Conservation (phyloP, 1,140 invertebrate species). For the Ctenoplectra terminalis region DNA sequence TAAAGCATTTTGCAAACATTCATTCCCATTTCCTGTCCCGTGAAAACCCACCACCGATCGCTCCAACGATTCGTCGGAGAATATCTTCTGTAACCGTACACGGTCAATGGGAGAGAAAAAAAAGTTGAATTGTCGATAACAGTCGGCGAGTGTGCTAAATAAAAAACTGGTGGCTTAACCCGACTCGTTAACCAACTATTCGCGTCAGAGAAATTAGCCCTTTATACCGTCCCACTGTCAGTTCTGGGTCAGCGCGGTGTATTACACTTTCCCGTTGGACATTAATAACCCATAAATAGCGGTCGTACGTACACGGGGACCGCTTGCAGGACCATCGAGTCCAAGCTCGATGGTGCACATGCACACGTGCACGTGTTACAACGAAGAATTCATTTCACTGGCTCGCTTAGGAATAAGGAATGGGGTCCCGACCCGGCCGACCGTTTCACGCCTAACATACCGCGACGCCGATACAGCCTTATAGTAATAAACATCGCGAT, state of each 20-base stretch:
- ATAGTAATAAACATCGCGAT: conserved; percentile 65
- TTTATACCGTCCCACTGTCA: conserved; percentile 47
- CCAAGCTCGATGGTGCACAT: not conserved
- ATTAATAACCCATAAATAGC: conserved; percentile 72
- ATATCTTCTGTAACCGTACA: too few species aligned
- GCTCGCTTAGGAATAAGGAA: conserved; percentile 68
- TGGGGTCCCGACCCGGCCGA: conserved; percentile 68
- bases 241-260: conserved; percentile 58
- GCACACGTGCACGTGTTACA: conserved; percentile 38
- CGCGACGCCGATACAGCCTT: conserved; percentile 55
- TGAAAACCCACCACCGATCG: not conserved
- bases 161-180: not conserved
- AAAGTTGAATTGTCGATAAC: conserved; percentile 15
- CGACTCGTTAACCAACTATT: conserved; percentile 47
- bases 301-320: not conserved
- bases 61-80: not conserved
- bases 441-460: conserved; percentile 64
- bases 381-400: conserved; percentile 74
- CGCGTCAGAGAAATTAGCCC: conserved; percentile 53
- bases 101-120: not conserved
- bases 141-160: not conserved
- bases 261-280: conserved; percentile 56
- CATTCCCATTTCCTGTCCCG: conserved; percentile 9
- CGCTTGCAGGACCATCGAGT: conserved; percentile 14
- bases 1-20: not conserved